A percentile compares a stretch with the other conserved stretches of the same genome.
Conservation (phyloP, 2,113 vertebrate genomes). For the Ondatra zibethicus region DNA sequence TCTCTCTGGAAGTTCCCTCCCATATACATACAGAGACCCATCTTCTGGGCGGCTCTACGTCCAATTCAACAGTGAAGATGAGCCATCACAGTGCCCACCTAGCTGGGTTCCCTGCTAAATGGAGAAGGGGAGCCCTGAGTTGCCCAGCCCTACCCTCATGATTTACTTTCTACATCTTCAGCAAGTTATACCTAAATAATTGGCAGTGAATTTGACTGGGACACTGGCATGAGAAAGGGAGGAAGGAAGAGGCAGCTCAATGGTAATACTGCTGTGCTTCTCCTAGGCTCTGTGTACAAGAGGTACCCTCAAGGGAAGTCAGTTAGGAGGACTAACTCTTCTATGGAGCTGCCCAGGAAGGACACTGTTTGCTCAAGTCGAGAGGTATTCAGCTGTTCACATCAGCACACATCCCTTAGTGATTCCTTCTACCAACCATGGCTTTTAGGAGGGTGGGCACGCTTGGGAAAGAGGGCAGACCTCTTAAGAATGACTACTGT, state of each 20-base stretch:
- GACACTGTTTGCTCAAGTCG: constrained; percentile 89
- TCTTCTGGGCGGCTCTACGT: background rate
- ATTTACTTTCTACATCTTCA: background rate
- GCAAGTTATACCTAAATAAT: background rate
- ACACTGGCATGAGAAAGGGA: background rate
- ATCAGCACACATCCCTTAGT: background rate
- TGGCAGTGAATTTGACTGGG: background rate
- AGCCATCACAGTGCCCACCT: background rate
- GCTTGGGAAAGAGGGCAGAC: background rate
- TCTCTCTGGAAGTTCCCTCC: background rate
- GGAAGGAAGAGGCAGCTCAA: background rate
- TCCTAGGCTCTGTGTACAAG: constrained; percentile 85
- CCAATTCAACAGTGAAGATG: background rate
- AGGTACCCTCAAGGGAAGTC: constrained; percentile 81
- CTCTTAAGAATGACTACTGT: background rate
- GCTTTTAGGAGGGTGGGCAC: background rate
- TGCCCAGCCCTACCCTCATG: too few species aligned
- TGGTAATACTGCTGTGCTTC: background rate
- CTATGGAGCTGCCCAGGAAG: constrained; percentile 83
- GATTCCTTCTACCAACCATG: background rate
- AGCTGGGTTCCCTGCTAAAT: background rate
- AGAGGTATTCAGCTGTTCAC: constrained; percentile 81
- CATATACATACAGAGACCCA: background rate
- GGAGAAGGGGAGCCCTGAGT: background rate
- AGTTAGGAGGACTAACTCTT: constrained; percentile 67